Evolutionary conservation across 2,888 invertebrate species (phyloP).

Genomic region (Cosmorhoe ocellata): DNA sequence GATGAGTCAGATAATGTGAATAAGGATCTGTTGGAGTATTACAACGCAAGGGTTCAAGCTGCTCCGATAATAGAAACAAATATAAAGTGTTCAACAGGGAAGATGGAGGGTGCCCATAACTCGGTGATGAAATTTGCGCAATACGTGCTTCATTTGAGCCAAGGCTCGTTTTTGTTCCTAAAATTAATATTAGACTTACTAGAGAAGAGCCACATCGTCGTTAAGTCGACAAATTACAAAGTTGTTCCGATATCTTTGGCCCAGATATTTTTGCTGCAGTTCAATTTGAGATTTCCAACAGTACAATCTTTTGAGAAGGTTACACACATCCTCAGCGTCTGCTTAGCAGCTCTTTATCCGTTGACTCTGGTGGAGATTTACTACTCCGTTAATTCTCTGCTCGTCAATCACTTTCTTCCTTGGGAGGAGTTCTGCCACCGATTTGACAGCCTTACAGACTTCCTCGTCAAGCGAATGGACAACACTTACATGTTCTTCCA

Average conservation of each 20-base stretch:
- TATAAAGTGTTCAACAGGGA: constrained; percentile 86
- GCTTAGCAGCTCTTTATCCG: constrained; percentile 95
- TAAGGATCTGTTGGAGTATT: constrained; percentile 93
- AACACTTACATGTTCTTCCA: constrained; percentile 99
- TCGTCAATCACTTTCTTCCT: constrained; percentile 89
- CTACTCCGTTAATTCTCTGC: constrained; percentile 94
- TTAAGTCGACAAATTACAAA: constrained; percentile 97
- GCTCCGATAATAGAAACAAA: constrained; percentile 93
- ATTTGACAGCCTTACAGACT: constrained; percentile 92
- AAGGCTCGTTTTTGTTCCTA: constrained; percentile 95
- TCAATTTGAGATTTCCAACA: constrained; percentile 95
- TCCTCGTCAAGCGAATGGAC: constrained; percentile 94
- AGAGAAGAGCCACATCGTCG: constrained; percentile 94
- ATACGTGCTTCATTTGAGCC: constrained; percentile 91
- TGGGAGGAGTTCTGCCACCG: constrained; percentile 96
- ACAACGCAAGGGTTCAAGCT: constrained; percentile 90
- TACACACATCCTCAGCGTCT: constrained; percentile 93
- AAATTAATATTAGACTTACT: constrained; percentile 96
- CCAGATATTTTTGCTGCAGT: constrained; percentile 94
- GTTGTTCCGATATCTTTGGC: constrained; percentile 93
- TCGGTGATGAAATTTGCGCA: constrained; percentile 91
- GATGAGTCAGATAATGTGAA: constrained; percentile 91
- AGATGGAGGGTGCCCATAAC: constrained; percentile 84
- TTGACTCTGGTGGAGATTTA: constrained; percentile 95
- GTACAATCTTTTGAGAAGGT: constrained; percentile 95